These are phyloP conservation scores for Eulimnadia texana DNA, from an alignment of 1,140 invertebrate species.

Conservation along the genomic window DNA sequence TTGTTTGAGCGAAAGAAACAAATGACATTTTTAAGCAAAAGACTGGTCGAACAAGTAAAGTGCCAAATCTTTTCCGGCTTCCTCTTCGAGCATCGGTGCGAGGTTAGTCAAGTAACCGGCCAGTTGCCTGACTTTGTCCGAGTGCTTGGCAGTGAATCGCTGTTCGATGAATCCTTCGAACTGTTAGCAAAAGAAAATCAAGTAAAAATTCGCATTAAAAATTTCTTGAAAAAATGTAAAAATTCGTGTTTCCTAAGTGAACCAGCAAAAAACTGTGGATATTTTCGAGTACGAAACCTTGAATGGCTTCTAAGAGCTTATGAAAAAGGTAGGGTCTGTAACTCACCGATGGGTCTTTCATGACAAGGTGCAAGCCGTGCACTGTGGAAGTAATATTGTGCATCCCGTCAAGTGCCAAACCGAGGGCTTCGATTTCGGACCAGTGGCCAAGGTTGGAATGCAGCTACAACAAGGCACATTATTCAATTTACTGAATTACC, in stretches of 20 bases:
- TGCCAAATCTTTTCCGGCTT: slow-evolving; percentile 8
- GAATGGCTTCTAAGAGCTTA: too few species aligned
- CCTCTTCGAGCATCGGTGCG: slow-evolving; percentile 12
- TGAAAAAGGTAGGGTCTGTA: too few species aligned
- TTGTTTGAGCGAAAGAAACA: too few species aligned
- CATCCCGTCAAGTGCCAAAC: slow-evolving; percentile 1
- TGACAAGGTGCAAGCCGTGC: slow-evolving; percentile 1
- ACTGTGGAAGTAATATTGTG: slow-evolving; percentile 6
- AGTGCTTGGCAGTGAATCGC: slow-evolving; percentile 3
- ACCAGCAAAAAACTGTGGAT: neutral
- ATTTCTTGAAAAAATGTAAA: neutral
- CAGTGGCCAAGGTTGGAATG: neutral
- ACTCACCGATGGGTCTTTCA: slow-evolving; percentile 13
- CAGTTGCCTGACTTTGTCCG: slow-evolving; percentile 1
- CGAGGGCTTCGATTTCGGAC: slow-evolving; percentile 15
- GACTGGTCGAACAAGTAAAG: slow-evolving; percentile 14
- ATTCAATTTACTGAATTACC: neutral
- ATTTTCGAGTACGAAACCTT: too few species aligned
- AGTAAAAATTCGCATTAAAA: neutral
- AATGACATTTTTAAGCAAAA: slow-evolving; percentile 5
- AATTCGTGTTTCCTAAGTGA: neutral
- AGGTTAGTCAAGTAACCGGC: slow-evolving; percentile 8
- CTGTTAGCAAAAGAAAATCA: neutral
- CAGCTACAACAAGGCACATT: too few species aligned
- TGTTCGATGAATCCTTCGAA: slow-evolving; percentile 9